These are phyloP conservation scores for Centropus unirufus DNA, from an alignment of 2,113 vertebrate species.

Conservation along the genomic window DNA sequence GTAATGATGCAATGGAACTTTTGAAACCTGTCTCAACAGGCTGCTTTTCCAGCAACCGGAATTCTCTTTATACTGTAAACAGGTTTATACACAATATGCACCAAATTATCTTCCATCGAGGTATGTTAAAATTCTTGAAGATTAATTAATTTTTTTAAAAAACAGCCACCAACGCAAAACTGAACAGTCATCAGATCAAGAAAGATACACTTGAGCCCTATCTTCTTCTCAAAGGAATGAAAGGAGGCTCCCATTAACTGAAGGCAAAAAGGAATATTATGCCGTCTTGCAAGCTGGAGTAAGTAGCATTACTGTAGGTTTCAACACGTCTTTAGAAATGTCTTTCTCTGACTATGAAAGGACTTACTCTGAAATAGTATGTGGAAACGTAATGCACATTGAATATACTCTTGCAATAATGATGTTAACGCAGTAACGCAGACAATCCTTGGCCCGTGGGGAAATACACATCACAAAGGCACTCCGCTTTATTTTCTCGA, in stretches of 20 bases:
- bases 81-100: not conserved
- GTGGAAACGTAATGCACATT: not conserved
- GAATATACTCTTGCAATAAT: not conserved
- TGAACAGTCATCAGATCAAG: not conserved
- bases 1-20: not conserved
- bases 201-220: not conserved
- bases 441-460: not conserved
- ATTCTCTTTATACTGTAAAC: not conserved
- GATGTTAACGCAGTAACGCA: not conserved
- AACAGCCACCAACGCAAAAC: not conserved
- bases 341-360: not conserved
- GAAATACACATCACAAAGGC: not conserved
- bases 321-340: not conserved
- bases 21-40: accelerated
- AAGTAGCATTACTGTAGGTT: not conserved
- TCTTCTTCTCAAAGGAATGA: not conserved
- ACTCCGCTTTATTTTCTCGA: not conserved
- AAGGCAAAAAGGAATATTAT: not conserved
- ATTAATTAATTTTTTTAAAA: not conserved
- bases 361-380: not conserved
- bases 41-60: not conserved
- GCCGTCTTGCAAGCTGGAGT: not conserved
- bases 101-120: not conserved
- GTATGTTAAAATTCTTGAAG: not conserved
- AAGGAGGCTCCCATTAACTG: not conserved